Conservation (phyloP, 1,140 invertebrate species). For the Macrobrachium nipponense region DNA sequence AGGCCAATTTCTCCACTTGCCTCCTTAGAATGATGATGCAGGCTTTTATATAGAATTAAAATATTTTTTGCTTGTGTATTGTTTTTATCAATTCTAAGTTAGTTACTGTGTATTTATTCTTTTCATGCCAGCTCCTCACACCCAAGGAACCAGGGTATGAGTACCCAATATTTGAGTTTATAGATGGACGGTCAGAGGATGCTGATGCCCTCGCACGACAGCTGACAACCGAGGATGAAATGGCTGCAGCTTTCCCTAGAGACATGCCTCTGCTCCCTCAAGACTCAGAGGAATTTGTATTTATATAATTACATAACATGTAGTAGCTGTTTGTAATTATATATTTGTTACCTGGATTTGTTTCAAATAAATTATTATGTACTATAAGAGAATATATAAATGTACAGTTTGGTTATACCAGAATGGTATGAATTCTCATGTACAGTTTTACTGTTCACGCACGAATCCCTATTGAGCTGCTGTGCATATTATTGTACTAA, state of each 20-base stretch:
- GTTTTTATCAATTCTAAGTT: background rate
- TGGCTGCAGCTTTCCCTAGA: slow-evolving; percentile 34
- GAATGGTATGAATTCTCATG: no score
- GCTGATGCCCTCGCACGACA: slow-evolving; percentile 42
- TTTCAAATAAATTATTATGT: no score
- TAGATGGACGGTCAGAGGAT: slow-evolving; percentile 41
- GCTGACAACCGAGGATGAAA: slow-evolving; percentile 37
- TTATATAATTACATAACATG: slow-evolving; percentile 17
- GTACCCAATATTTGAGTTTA: slow-evolving; percentile 54
- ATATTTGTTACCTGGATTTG: no score
- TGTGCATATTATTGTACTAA: no score
- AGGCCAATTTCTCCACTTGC: no score
- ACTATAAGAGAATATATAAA: no score
- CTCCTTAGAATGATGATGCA: no score
- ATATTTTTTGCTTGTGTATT: background rate
- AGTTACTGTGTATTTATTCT: no score
- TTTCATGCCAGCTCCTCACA: slow-evolving; percentile 33
- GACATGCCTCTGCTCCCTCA: slow-evolving; percentile 53
- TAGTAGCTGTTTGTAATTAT: no score
- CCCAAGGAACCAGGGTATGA: slow-evolving; percentile 50
- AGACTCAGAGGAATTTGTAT: slow-evolving; percentile 54
- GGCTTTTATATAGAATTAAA: background rate
- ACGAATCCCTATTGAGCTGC: no score
- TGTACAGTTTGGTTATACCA: no score
- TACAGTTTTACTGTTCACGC: no score